Evolutionary conservation across 2,888 invertebrate genomes (phyloP).

Genomic region (Barypeithes pellucidus): DNA sequence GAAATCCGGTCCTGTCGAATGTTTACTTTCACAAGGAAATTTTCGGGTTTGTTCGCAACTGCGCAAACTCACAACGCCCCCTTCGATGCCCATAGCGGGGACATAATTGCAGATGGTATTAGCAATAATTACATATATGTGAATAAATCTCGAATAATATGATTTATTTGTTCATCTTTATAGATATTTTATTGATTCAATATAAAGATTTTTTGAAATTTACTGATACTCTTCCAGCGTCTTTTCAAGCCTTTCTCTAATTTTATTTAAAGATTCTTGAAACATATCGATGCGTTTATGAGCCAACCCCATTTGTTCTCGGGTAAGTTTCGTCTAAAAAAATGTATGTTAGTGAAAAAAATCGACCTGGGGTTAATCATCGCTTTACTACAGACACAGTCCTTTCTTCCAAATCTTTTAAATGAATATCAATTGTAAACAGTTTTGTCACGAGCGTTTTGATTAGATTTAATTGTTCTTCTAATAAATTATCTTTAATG

Average conservation of each 20-base stretch:
- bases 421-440: slow-evolving; percentile 53
- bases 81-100: too few relatives aligned
- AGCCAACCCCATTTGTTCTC: slow-evolving; percentile 12
- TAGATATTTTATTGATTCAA: too few relatives aligned
- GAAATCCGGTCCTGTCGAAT: too few relatives aligned
- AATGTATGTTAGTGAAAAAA: slow-evolving; percentile 8
- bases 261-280: slow-evolving; percentile 41
- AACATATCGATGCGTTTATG: slow-evolving; percentile 32
- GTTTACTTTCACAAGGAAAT: too few relatives aligned
- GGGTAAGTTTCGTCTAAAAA: slow-evolving; percentile 43
- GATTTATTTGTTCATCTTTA: too few relatives aligned
- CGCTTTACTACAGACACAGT: slow-evolving; percentile 55
- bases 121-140: too few relatives aligned
- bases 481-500: slow-evolving; percentile 56
- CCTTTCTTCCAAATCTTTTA: slow-evolving; percentile 56
- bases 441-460: slow-evolving; percentile 57
- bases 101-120: too few relatives aligned
- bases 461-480: slow-evolving; percentile 57
- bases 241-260: slow-evolving; percentile 26
- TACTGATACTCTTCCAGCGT: slow-evolving; percentile 11
- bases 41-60: too few relatives aligned
- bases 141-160: too few relatives aligned
- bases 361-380: background rate
- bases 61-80: too few relatives aligned
- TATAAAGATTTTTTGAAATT: background rate